Conservation (phyloP, 1,140 invertebrate species). For the Schlechtendalia chinensis region DNA sequence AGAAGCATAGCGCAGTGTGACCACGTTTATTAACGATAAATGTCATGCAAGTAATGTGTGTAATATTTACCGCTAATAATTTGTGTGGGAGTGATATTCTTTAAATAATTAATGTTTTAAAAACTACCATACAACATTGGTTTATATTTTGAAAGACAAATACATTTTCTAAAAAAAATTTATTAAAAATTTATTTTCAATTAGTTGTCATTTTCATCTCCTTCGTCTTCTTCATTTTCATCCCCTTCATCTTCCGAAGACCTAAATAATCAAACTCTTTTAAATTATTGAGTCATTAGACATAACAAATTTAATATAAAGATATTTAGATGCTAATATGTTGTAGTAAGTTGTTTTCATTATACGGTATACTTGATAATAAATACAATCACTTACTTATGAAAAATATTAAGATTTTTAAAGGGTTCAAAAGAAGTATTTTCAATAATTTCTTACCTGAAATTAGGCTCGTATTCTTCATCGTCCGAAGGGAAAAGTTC, state of each 20-base stretch:
- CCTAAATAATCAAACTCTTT: background rate
- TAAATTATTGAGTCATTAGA: background rate
- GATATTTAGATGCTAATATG: background rate
- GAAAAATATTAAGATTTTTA: background rate
- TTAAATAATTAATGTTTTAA: too few species aligned
- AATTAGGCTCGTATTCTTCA: slow-evolving; percentile 51
- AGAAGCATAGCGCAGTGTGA: too few species aligned
- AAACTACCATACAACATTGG: too few species aligned
- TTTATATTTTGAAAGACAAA: too few species aligned
- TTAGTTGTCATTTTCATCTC: background rate
- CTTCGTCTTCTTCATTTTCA: slow-evolving; percentile 9
- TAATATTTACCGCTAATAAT: too few species aligned
- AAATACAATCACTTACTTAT: too few species aligned
- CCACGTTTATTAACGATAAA: too few species aligned
- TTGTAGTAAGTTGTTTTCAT: background rate
- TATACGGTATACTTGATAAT: background rate
- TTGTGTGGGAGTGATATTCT: too few species aligned
- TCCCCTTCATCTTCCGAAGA: slow-evolving; percentile 21
- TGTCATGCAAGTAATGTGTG: too few species aligned
- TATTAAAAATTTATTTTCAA: background rate
- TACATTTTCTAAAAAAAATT: background rate
- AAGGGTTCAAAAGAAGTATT: too few species aligned
- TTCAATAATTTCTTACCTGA: slow-evolving; percentile 46
- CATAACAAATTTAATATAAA: background rate
- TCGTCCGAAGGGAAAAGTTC: slow-evolving; percentile 53